These are phyloP conservation scores for Pseudochaenichthys georgianus DNA, from an alignment of 2,797 vertebrate species.

Conservation along the genomic window DNA sequence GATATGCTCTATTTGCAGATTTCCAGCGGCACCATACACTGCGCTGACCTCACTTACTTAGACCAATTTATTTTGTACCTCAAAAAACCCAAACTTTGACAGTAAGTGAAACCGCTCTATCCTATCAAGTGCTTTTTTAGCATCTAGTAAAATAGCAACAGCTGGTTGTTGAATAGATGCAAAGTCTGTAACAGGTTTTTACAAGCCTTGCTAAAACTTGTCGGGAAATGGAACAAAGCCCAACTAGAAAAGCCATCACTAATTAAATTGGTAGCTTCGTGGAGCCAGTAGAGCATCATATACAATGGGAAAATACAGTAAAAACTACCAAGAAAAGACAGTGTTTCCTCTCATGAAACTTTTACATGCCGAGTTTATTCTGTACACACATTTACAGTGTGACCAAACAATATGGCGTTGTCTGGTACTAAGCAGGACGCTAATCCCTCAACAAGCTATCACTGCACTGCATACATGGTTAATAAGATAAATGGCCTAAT, in stretches of 20 bases:
- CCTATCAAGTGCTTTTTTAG: no score
- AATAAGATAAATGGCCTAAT: not conserved
- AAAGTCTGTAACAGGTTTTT: slow-evolving; percentile 58
- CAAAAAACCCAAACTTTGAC: no score
- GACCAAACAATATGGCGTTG: slow-evolving; percentile 23
- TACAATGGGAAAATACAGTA: slow-evolving; percentile 72
- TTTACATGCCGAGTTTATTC: slow-evolving; percentile 51
- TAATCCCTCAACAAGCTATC: slow-evolving; percentile 15
- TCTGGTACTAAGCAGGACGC: slow-evolving; percentile 2
- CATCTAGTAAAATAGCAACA: no score
- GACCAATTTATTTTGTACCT: no score
- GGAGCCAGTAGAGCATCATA: slow-evolving; percentile 73
- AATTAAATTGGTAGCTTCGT: slow-evolving; percentile 72
- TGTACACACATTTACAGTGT: slow-evolving; percentile 49
- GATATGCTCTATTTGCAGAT: no score
- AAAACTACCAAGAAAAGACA: slow-evolving; percentile 67
- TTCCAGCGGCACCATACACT: no score
- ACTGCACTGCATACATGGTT: not conserved
- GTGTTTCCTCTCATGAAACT: slow-evolving; percentile 77
- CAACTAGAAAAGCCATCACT: slow-evolving; percentile 52
- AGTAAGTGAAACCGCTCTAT: no score
- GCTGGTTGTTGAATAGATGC: no score
- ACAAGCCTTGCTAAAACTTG: slow-evolving; percentile 58
- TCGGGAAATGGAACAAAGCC: slow-evolving; percentile 75
- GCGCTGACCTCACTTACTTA: no score